Conservation (phyloP, 2,113 vertebrate species). For the Sturnira hondurensis region DNA sequence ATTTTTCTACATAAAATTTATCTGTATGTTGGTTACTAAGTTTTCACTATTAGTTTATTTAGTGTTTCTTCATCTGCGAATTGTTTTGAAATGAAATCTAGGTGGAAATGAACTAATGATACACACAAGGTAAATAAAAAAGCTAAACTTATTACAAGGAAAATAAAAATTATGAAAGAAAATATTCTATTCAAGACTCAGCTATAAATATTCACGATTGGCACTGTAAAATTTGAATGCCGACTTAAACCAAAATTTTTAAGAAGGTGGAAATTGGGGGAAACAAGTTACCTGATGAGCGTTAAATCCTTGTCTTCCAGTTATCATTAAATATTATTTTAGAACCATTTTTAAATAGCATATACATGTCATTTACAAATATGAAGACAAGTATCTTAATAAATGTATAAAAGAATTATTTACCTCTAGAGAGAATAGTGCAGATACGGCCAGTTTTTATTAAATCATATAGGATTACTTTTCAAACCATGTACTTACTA, state of each 20-base stretch:
- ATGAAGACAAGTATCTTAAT: neutral
- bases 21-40: neutral
- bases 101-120: neutral
- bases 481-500: neutral
- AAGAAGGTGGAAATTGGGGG: neutral
- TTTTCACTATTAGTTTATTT: neutral
- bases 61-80: slow-evolving; percentile 3
- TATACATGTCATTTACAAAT: neutral
- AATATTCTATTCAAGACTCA: neutral
- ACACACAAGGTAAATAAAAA: neutral
- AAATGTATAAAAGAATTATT: neutral
- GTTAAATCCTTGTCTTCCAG: neutral
- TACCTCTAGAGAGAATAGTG: neutral
- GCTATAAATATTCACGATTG: neutral
- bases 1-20: neutral
- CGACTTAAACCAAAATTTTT: neutral
- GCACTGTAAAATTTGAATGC: neutral
- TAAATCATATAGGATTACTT: neutral
- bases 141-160: neutral
- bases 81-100: slow-evolving; percentile 17
- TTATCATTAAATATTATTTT: neutral
- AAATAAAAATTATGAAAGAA: neutral
- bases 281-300: neutral
- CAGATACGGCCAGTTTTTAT: neutral
- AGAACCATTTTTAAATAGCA: neutral